A percentile compares a stretch with the other conserved stretches of the same genome.
phyloP scores from a whole-genome alignment of 1,140 invertebrate species.

The Samia ricini region DNA sequence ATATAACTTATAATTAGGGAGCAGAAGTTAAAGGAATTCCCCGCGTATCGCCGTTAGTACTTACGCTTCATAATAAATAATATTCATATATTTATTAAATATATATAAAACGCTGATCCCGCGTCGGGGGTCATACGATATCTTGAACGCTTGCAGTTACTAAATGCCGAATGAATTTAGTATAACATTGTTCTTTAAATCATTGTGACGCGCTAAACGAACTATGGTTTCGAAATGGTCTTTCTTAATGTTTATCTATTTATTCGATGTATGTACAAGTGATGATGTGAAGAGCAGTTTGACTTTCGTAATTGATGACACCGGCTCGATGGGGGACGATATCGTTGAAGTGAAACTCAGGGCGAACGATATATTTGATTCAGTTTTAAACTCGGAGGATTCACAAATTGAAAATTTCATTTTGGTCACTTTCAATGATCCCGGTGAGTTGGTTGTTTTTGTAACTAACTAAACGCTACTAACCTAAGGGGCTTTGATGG shows the following conservation, averaged over 20 bases:
- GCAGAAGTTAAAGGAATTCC: no score
- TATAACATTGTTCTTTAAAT: no score
- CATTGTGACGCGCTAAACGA: no score
- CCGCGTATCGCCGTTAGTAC: no score
- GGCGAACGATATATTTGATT: constrained; percentile 23
- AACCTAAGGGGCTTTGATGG: no score
- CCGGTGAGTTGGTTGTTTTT: constrained; percentile 35
- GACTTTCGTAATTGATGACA: constrained; percentile 42
- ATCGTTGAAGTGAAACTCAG: constrained; percentile 34
- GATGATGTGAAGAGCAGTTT: constrained; percentile 28
- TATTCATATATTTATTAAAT: no score
- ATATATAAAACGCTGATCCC: constrained; percentile 29
- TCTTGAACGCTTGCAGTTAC: background rate
- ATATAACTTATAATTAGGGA: no score
- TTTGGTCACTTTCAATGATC: constrained; percentile 48
- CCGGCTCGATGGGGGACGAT: constrained; percentile 42
- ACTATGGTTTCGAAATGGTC: no score
- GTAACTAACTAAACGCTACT: no score
- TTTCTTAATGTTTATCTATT: no score
- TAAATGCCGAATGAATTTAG: no score
- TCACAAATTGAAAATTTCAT: constrained; percentile 40
- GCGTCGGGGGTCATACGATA: constrained; percentile 10
- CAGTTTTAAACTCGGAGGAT: constrained; percentile 17
- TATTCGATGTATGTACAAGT: no score
- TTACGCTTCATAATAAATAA: background rate